Conservation (phyloP, 2,113 vertebrate genomes). For the Rhinichthys klamathensis region DNA sequence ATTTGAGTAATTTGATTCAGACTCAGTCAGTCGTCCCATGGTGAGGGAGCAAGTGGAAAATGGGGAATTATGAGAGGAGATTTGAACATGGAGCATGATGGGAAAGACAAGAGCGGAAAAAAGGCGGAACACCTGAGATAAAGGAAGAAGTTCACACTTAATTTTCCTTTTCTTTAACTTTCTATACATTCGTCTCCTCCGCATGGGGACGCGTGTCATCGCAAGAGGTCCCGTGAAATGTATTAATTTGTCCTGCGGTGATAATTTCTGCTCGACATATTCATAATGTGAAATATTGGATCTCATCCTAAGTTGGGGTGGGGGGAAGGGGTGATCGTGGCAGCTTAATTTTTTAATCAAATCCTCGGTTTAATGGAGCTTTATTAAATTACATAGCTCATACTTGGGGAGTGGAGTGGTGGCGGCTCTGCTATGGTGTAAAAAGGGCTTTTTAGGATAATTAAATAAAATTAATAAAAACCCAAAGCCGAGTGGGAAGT, state of each 20-base stretch:
- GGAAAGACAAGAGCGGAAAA: slow-evolving; percentile 37
- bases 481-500: slow-evolving; percentile 54
- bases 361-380: slow-evolving; percentile 79
- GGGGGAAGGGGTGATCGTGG: slow-evolving; percentile 73
- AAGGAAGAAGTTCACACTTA: slow-evolving; percentile 51
- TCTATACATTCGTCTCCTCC: slow-evolving; percentile 19
- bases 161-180: slow-evolving; percentile 56
- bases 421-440: slow-evolving; percentile 57
- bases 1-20: slow-evolving; percentile 58
- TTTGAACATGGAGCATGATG: slow-evolving; percentile 59
- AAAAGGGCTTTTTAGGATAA: slow-evolving; percentile 76
- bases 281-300: slow-evolving; percentile 79
- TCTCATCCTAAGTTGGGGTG: slow-evolving; percentile 70
- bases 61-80: slow-evolving; percentile 67
- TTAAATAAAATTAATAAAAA: slow-evolving; percentile 83
- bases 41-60: slow-evolving; percentile 52
- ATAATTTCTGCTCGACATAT: slow-evolving; percentile 78
- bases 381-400: slow-evolving; percentile 84
- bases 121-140: slow-evolving; percentile 57
- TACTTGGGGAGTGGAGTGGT: slow-evolving; percentile 74
- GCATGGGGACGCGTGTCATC: slow-evolving; percentile 61
- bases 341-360: slow-evolving; percentile 85
- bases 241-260: slow-evolving; percentile 80
- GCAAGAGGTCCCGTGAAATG: slow-evolving; percentile 67
- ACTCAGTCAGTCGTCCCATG: slow-evolving; percentile 62